These are phyloP conservation scores for Himalopsyche kuldschensis DNA, from an alignment of 2,888 invertebrate genomes.

Conservation along the genomic window DNA sequence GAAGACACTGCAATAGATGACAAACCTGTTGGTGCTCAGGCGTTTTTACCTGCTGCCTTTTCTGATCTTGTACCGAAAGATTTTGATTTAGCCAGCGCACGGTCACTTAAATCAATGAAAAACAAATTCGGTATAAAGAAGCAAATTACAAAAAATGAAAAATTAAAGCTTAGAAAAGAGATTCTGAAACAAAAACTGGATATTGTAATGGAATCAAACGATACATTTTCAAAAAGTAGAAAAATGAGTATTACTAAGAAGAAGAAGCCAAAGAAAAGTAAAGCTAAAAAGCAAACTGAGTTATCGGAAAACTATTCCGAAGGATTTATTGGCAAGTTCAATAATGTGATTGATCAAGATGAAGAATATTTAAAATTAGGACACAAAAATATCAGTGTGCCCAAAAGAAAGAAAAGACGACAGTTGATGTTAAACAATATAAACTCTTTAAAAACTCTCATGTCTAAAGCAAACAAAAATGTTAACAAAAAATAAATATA, in stretches of 20 bases:
- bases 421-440: conserved; percentile 31
- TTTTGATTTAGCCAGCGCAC: conserved; percentile 29
- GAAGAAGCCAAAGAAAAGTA: not conserved
- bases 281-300: not conserved
- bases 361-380: conserved; percentile 37
- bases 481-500: not conserved
- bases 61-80: conserved; percentile 25
- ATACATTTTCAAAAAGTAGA: not conserved
- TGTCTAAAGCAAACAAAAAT: conserved; percentile 15
- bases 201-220: conserved; percentile 18
- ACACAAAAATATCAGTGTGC: conserved; percentile 31
- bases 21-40: not conserved
- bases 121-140: conserved; percentile 38
- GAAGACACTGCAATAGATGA: not conserved
- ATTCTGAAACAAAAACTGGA: conserved; percentile 35
- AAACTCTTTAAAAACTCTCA: conserved; percentile 21
- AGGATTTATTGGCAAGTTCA: conserved; percentile 12
- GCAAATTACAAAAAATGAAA: conserved; percentile 35
- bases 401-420: conserved; percentile 27
- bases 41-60: not conserved
- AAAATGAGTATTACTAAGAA: conserved; percentile 2
- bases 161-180: conserved; percentile 34
- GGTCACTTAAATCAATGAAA: conserved; percentile 37
- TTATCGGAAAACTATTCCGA: not conserved
- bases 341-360: conserved; percentile 25